phyloP scores from a whole-genome alignment of 2,888 invertebrate species.

The Myopa testacea region DNA sequence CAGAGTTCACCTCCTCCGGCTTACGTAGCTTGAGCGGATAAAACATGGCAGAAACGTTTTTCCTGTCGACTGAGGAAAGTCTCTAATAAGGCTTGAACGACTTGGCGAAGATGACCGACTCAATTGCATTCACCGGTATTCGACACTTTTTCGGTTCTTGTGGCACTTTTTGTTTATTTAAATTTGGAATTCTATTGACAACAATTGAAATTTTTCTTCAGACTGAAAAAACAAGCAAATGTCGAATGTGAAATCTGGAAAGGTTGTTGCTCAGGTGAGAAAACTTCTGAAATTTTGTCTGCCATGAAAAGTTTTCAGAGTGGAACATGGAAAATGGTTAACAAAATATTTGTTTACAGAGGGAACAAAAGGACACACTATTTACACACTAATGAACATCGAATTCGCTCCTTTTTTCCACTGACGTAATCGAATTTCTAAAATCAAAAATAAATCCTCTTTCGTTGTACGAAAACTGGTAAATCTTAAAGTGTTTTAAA shows the following conservation, averaged over 20 bases:
- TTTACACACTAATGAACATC: no score
- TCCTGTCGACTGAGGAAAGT: neutral
- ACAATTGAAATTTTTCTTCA: neutral
- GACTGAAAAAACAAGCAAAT: slow-evolving; percentile 27
- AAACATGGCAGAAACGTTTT: slow-evolving; percentile 49
- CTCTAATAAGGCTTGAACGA: neutral
- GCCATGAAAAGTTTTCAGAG: slow-evolving; percentile 57
- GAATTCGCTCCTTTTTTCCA: no score
- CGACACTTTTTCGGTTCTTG: neutral
- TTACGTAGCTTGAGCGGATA: slow-evolving; percentile 58
- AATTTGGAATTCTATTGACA: slow-evolving; percentile 9
- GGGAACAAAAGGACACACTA: no score
- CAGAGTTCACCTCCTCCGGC: slow-evolving; percentile 62
- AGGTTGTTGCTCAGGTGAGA: slow-evolving; percentile 37
- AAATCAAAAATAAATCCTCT: no score
- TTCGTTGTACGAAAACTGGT: no score
- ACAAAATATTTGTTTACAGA: no score
- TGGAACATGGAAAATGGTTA: slow-evolving; percentile 48
- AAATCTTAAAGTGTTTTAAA: no score
- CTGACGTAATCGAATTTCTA: no score
- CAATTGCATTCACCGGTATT: no score
- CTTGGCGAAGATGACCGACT: no score
- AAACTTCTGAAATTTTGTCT: slow-evolving; percentile 42
- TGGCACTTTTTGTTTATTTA: slow-evolving; percentile 47
- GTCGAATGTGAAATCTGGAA: slow-evolving; percentile 45